Evolutionary conservation across 2,797 vertebrate genomes (phyloP).

Genomic region (Cyprinodon diabolis): DNA sequence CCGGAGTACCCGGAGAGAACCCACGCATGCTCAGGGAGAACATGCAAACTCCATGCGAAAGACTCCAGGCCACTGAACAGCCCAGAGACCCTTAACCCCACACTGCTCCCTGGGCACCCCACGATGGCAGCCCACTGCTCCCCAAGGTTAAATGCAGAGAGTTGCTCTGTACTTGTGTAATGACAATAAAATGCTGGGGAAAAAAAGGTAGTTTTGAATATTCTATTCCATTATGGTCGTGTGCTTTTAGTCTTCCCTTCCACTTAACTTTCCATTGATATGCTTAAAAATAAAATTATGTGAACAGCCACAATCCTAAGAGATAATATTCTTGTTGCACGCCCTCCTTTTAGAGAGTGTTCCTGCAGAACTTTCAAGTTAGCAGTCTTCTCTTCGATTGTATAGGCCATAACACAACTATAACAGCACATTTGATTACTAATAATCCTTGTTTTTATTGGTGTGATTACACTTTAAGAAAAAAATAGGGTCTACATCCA

Average conservation of each 20-base stretch:
- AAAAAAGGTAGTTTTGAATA: background rate
- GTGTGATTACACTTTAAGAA: background rate
- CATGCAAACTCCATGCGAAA: too few relatives aligned
- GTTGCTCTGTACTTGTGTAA: too few relatives aligned
- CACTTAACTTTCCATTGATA: background rate
- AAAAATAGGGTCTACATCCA: background rate
- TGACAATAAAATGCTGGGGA: too few relatives aligned
- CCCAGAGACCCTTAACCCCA: too few relatives aligned
- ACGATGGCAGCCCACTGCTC: too few relatives aligned
- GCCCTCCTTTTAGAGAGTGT: background rate
- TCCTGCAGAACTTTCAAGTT: background rate
- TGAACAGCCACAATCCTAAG: background rate
- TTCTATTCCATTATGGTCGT: background rate
- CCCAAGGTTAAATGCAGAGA: too few relatives aligned
- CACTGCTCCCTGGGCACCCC: too few relatives aligned
- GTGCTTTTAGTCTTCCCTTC: background rate
- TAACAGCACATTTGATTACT: background rate
- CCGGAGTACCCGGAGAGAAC: too few relatives aligned
- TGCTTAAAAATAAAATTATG: background rate
- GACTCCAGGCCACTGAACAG: too few relatives aligned
- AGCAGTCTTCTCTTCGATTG: background rate
- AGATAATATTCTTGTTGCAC: background rate
- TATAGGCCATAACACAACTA: background rate
- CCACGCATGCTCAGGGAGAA: too few relatives aligned
- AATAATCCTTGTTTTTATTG: background rate